Evolutionary conservation across 2,797 vertebrate genomes (phyloP), one percentile per base, ranked within the genome.

Genomic region (Sebastes iracundus): DNA sequence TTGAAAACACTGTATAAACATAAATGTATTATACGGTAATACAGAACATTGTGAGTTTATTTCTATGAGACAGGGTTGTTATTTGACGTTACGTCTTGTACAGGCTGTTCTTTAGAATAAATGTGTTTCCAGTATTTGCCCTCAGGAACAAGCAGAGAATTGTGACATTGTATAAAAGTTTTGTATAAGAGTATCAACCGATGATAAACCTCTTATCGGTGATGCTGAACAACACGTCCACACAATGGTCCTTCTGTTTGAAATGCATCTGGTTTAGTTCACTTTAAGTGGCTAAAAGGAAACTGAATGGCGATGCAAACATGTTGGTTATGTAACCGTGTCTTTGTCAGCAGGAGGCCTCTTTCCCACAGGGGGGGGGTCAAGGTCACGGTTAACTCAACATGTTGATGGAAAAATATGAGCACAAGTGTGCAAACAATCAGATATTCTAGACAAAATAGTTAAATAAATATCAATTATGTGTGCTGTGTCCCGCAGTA

Each of bases 121-220:
- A 64, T 33, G 59, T n/a, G 22, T 55, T 56, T 53, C 25, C 20
- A 23, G 23, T 27, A 56, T 23, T 71, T 72, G 11, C 16, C 64
- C 32, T 77, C 14, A 7, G 13, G 8, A 30, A 67, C 22, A 30
- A 27, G 18, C 49, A 63, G 35, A 46, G 16, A 75, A 63, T 25
- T 70, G 49, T 27, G 23, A 64, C 25, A 56, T 72, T 86, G 49
- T 20, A 22, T 60, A 62, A 30, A 18, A 46, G 42, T 46, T 46
- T 75, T 86, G 49, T 20, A 22, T 60, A 62, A 27, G 27, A 69
- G 56, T 67, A 30, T 5, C 9, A 58, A 53, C 1, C n/a, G 3
- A n/a, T 72, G 16, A 46, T 46, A 87, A 86, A 78, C 72, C 73
- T 81, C 64, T 79, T 83, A 73, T 1, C 12, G 4, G 7, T 35